Evolutionary conservation across 1,140 invertebrate genomes (phyloP).

Genomic region (Drosophila ohnishii): DNA sequence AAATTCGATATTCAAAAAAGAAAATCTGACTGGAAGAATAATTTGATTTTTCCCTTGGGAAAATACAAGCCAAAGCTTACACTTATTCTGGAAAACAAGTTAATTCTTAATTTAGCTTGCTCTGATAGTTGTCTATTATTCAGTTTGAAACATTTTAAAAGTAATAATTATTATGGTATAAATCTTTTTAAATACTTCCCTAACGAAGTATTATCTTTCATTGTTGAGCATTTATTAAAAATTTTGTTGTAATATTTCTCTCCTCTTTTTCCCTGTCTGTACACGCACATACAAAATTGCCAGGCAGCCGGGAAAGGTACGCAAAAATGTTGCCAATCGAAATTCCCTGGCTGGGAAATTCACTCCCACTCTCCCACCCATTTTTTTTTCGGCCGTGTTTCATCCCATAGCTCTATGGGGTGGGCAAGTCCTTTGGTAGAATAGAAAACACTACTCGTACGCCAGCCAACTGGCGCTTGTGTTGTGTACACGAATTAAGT

Average conservation of each 20-base stretch:
- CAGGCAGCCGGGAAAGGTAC: slow-evolving; percentile 63
- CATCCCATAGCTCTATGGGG: slow-evolving; percentile 17
- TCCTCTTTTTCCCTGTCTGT: not conserved
- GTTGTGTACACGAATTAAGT: slow-evolving; percentile 72
- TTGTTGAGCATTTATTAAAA: not conserved
- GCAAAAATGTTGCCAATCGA: slow-evolving; percentile 78
- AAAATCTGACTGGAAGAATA: too few relatives aligned
- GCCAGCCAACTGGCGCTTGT: slow-evolving; percentile 26
- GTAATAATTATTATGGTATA: not conserved
- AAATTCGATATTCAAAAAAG: not conserved
- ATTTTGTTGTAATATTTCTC: not conserved
- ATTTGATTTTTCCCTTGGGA: not conserved
- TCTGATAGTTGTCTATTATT: not conserved
- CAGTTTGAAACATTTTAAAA: not conserved
- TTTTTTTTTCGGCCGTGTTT: slow-evolving; percentile 27
- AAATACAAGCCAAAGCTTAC: too few relatives aligned
- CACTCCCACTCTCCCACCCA: not conserved
- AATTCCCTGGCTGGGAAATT: slow-evolving; percentile 55
- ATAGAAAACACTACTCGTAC: slow-evolving; percentile 29
- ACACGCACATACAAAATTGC: slow-evolving; percentile 31
- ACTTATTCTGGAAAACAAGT: too few relatives aligned
- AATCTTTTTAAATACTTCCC: not conserved
- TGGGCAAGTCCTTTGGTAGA: slow-evolving; percentile 5
- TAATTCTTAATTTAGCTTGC: too few relatives aligned
- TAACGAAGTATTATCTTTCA: not conserved